Evolutionary conservation across 1,140 invertebrate genomes (phyloP), one percentile per base, ranked within the genome.

Genomic region (Steinernema khuongi): DNA sequence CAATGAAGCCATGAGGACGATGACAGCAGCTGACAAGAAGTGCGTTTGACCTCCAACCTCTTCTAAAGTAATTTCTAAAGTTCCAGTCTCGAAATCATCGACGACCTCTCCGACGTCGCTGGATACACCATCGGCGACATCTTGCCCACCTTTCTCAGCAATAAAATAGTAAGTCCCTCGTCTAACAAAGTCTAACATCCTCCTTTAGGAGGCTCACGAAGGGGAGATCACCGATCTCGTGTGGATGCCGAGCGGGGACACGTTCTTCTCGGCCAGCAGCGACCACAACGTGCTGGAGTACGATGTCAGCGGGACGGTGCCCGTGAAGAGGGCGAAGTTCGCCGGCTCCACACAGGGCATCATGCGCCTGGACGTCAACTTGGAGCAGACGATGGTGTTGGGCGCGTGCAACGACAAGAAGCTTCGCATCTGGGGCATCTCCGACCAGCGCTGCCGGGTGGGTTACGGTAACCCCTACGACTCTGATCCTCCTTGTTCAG

Each of bases 401-500:
- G 75, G 1, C 1, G 18, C 17, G 17, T 29, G 36, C 66, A 74
- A 31, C 66, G 30, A 22, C 66, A 75, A 2, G 66, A 30, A 67
- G 29, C 22, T 71, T 22, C 1, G 70, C 26, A n/a, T 77, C 1
- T 77, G 74, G 74, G 76, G 75, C 70, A 19, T 77, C 0, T 66
- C 74, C 19, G 75, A 43, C 1, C 43, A 66, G n/a, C 31, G 76
- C 7, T 71, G 74, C 7, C 30, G 74, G 68, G 76, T 77, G 18
- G 33, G 60, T 26, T 67, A 71, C 4, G 1, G 26, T 71, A n/a
- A 22, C 43, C 43, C 1, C 18, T 41, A 1, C 72, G 19, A 30
- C 30, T 41, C 19, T 30, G 31, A 14, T 19, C n/a, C 67, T 1
- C 0, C 19, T 11, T 19, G 90, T 90, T 31, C 89, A 97, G 93